These are phyloP conservation scores for Strix aluco DNA, from an alignment of 2,113 vertebrate species.

Conservation along the genomic window DNA sequence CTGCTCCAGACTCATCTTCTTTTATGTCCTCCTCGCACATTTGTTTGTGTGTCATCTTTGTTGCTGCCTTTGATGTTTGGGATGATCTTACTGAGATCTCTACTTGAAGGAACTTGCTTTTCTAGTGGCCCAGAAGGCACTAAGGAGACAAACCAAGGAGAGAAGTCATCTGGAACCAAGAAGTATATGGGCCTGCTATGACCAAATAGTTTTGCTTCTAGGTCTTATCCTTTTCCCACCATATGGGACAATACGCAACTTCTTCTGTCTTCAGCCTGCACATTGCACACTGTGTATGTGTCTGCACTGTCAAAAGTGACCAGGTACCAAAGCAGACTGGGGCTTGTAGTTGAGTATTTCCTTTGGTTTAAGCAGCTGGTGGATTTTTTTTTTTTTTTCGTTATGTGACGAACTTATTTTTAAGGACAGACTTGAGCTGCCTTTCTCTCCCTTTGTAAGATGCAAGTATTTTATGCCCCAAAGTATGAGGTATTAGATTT, in stretches of 20 bases:
- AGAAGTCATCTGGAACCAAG: background rate
- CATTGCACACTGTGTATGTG: background rate
- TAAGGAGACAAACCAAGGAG: background rate
- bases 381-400: background rate
- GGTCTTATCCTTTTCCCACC: background rate
- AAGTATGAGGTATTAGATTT: background rate
- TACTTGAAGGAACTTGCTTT: background rate
- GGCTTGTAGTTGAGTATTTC: background rate
- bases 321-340: background rate
- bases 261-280: background rate
- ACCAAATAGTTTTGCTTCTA: background rate
- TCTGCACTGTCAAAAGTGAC: background rate
- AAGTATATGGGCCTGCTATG: background rate
- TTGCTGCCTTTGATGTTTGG: slow-evolving; percentile 13
- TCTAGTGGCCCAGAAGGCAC: background rate
- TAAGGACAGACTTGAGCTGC: background rate
- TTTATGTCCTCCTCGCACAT: background rate
- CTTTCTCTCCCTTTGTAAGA: background rate
- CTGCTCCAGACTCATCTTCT: background rate
- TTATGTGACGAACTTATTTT: background rate
- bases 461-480: background rate
- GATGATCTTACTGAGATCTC: background rate
- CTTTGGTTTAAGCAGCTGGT: background rate
- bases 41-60: background rate
- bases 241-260: background rate